Evolutionary conservation across 2,888 invertebrate genomes (phyloP), one percentile per base, ranked within the genome.

Genomic region (Leptopterna dolabrata): DNA sequence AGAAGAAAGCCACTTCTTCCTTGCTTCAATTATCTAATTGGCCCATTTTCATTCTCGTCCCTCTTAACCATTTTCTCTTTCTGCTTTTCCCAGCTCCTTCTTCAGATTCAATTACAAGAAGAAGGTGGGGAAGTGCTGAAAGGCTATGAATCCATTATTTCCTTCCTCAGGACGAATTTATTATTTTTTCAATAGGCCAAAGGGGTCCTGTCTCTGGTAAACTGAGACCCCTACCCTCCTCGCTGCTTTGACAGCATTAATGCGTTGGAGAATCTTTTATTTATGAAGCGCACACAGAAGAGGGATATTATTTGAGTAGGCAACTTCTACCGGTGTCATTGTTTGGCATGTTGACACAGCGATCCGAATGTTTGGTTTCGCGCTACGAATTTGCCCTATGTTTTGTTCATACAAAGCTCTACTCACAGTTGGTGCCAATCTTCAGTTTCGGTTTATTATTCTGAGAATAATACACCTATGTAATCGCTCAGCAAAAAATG

Each of bases 21-120:
- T 70, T 70, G 70, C 83, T 43, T 70, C 63, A 83, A 83, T 83
- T 83, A 83, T 83, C 83, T 83, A 83, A 83, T 83, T 83, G 83
- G 70, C 63, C 83, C 83, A 70, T 83, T 83, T 83, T 83, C 83
- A 83, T 83, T 83, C 83, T 70, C 55, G 55, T 51, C 81, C 30
- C 30, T n/a, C 43, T 83, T 70, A 83, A 83, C 70, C 83, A 70
- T 70, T 83, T 83, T 70, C 24, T n/a, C 78, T 78, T 78, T 41
- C 45, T 78, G 63, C 63, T 63, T 63, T 63, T 63, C 24, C 63
- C 63, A 4, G 24, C 45, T 78, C 45, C 78, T 78, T 78, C 41
- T 78, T 45, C 78, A 41, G 78, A 78, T 78, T 78, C 78, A 78
- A 78, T 78, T 78, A 78, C 78, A 78, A 78, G 78, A 27, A 45